Conservation (phyloP, 2,113 vertebrate genomes). For the Candoia aspera region DNA sequence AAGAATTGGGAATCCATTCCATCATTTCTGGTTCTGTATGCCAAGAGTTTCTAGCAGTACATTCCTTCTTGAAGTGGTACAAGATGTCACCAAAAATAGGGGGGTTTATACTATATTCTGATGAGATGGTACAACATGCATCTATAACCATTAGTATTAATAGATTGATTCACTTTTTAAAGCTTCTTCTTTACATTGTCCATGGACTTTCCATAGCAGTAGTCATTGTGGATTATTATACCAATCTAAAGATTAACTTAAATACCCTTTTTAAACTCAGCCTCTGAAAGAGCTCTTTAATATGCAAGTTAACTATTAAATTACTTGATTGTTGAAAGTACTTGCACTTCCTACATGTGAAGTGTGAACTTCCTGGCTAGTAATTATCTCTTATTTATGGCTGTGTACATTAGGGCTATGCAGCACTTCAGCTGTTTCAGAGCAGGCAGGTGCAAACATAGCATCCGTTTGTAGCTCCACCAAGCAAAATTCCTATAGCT, state of each 20-base stretch:
- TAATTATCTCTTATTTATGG: conserved; percentile 29
- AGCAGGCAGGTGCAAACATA: not conserved
- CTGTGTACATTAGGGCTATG: not conserved
- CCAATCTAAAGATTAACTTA: conserved; percentile 59
- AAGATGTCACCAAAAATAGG: not conserved
- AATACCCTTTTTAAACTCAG: conserved; percentile 58
- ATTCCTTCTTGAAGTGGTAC: not conserved
- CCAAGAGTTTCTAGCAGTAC: not conserved
- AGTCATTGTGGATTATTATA: conserved; percentile 28
- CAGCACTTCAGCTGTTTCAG: not conserved
- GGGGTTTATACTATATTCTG: not conserved
- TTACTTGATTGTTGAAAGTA: conserved; percentile 53
- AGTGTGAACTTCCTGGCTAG: conserved; percentile 39
- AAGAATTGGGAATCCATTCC: not conserved
- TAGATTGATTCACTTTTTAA: not conserved
- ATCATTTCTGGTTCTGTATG: not conserved
- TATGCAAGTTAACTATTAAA: conserved; percentile 60
- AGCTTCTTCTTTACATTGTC: not conserved
- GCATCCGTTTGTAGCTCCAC: not conserved
- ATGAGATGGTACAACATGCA: not conserved
- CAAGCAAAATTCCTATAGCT: too few relatives aligned
- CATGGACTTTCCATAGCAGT: not conserved
- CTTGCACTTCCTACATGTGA: conserved; percentile 56
- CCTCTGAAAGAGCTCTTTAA: conserved; percentile 59
- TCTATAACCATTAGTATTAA: not conserved